Evolutionary conservation across 2,797 vertebrate genomes (phyloP).

Genomic region (Dryobates pubescens): DNA sequence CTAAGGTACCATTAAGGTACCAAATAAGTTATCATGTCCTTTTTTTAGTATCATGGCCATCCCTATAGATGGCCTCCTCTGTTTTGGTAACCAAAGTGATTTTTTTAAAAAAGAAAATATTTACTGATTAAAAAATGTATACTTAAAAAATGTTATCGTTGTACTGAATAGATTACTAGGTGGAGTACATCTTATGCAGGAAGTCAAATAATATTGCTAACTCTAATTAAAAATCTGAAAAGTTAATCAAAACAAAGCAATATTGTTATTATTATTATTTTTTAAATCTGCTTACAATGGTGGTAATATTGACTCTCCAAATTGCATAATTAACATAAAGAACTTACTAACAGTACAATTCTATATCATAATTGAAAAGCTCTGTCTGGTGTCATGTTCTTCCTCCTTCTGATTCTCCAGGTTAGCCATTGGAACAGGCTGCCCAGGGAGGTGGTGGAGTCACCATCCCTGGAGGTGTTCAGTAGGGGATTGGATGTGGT

Average conservation of each 20-base stretch:
- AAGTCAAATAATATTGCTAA: neutral
- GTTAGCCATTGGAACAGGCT: no score
- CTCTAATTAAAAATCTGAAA: neutral
- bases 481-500: no score
- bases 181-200: neutral
- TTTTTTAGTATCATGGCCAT: neutral
- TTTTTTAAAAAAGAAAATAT: neutral
- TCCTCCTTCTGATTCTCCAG: neutral
- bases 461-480: no score
- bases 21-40: neutral
- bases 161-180: neutral
- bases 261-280: neutral
- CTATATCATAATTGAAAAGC: neutral
- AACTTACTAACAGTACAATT: neutral
- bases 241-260: neutral
- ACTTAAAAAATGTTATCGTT: neutral
- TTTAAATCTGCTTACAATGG: neutral
- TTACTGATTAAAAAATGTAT: neutral
- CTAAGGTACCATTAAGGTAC: neutral
- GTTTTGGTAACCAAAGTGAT: neutral
- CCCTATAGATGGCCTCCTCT: rapidly evolving
- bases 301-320: neutral
- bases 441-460: no score
- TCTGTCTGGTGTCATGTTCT: neutral
- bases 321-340: neutral